These are phyloP conservation scores for Lepidostoma basale DNA, from an alignment of 1,140 invertebrate genomes.

Conservation along the genomic window DNA sequence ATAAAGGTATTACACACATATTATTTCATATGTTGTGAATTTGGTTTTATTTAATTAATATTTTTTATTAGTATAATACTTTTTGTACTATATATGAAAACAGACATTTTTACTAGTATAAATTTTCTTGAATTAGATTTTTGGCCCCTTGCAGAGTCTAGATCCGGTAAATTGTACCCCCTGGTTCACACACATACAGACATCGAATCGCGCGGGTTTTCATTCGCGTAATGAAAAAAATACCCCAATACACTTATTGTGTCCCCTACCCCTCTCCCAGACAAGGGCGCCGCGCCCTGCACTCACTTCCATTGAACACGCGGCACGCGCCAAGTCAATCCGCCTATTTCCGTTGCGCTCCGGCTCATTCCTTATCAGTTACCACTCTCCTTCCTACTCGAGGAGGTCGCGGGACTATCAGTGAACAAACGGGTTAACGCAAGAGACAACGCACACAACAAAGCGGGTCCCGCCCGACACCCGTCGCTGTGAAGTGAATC, in stretches of 20 bases:
- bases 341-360: constrained; percentile 34
- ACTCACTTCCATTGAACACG: constrained; percentile 24
- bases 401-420: constrained; percentile 10
- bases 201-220: constrained; percentile 43
- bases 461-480: background rate
- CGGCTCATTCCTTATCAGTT: constrained; percentile 29
- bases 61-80: too few species aligned
- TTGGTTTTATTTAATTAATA: too few species aligned
- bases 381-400: constrained; percentile 13
- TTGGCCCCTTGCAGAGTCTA: constrained; percentile 27
- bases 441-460: background rate
- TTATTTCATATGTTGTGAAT: too few species aligned
- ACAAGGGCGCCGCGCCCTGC: background rate
- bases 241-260: constrained; percentile 37
- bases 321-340: constrained; percentile 46
- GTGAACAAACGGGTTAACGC: constrained; percentile 4
- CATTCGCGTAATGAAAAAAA: constrained; percentile 43
- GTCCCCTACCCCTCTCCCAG: constrained; percentile 14
- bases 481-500: background rate
- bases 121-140: too few species aligned
- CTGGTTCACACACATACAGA: constrained; percentile 29
- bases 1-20: too few species aligned
- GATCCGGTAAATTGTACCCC: constrained; percentile 35
- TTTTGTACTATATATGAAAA: too few species aligned
- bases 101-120: too few species aligned